Conservation (phyloP, 2,888 invertebrate species). For the Elaeidobius kamerunicus region DNA sequence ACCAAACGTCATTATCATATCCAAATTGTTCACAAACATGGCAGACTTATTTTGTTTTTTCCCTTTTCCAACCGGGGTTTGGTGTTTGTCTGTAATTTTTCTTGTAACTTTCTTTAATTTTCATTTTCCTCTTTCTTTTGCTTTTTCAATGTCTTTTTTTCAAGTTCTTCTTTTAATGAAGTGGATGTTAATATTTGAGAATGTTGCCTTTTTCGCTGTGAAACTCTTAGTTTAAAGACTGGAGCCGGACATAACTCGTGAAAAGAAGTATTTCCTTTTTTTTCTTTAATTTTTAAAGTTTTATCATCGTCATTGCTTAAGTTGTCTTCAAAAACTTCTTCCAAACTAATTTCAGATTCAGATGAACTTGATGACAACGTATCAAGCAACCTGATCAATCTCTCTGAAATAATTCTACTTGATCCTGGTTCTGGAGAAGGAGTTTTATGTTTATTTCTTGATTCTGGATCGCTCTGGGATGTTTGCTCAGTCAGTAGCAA, state of each 20-base stretch:
- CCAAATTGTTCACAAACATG: background rate
- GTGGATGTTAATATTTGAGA: slow-evolving; percentile 5
- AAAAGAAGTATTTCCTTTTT: slow-evolving; percentile 11
- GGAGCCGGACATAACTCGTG: slow-evolving; percentile 14
- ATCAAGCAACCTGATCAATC: slow-evolving; percentile 12
- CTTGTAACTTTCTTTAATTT: slow-evolving; percentile 2
- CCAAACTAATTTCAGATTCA: slow-evolving; percentile 15
- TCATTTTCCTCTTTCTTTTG: slow-evolving; percentile 2
- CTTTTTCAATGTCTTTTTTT: slow-evolving; percentile 1
- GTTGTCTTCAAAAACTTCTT: slow-evolving; percentile 14
- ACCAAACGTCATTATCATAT: slow-evolving; percentile 1
- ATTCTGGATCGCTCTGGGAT: background rate
- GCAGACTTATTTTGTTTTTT: background rate
- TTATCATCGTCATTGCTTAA: slow-evolving; percentile 14
- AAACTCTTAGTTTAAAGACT: slow-evolving; percentile 11
- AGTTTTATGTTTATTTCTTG: background rate
- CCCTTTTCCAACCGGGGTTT: background rate
- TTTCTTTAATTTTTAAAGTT: slow-evolving; percentile 12
- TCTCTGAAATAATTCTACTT: slow-evolving; percentile 11
- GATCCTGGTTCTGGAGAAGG: slow-evolving; percentile 10
- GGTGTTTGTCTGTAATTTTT: background rate
- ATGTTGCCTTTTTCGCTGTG: slow-evolving; percentile 15
- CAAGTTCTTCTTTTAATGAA: background rate
- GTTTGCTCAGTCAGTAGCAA: background rate
- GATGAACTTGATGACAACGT: slow-evolving; percentile 16